phyloP scores from a whole-genome alignment of 2,888 invertebrate species.

The Polymixis flavicincta region DNA sequence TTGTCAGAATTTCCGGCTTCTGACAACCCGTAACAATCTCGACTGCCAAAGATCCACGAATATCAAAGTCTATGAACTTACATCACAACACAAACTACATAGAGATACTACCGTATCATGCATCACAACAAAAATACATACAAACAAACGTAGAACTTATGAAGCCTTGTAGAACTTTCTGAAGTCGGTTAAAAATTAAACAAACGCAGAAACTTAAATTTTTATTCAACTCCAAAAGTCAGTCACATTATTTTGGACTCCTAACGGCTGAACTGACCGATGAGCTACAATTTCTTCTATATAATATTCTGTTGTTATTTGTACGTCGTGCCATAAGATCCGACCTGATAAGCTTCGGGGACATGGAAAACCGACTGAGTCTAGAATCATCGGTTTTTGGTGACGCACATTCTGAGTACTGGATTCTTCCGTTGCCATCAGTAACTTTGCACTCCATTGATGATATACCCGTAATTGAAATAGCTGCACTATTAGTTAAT shows the following conservation, averaged over 20 bases:
- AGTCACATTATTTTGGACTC: not conserved
- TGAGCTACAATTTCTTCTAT: too few species aligned
- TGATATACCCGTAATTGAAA: not conserved
- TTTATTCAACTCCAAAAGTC: not conserved
- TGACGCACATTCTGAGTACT: not conserved
- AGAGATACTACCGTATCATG: too few species aligned
- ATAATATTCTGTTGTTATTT: not conserved
- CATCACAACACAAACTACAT: too few species aligned
- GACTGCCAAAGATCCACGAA: too few species aligned
- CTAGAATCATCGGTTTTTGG: not conserved
- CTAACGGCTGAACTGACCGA: not conserved
- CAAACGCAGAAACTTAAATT: not conserved
- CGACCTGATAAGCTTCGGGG: not conserved
- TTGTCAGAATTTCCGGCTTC: too few species aligned
- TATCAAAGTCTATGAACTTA: too few species aligned
- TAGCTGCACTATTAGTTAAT: not conserved
- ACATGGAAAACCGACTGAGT: not conserved
- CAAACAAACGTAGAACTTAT: too few species aligned
- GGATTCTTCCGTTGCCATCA: not conserved
- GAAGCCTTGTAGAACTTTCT: too few species aligned
- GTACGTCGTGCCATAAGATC: not conserved
- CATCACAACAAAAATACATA: too few species aligned
- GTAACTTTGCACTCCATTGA: constrained; percentile 11
- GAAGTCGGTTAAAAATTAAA: not conserved
- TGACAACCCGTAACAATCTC: too few species aligned